Base-by-base conservation (phyloP, 2,797 vertebrate species). In the Eleutherodactylus coqui region DNA sequence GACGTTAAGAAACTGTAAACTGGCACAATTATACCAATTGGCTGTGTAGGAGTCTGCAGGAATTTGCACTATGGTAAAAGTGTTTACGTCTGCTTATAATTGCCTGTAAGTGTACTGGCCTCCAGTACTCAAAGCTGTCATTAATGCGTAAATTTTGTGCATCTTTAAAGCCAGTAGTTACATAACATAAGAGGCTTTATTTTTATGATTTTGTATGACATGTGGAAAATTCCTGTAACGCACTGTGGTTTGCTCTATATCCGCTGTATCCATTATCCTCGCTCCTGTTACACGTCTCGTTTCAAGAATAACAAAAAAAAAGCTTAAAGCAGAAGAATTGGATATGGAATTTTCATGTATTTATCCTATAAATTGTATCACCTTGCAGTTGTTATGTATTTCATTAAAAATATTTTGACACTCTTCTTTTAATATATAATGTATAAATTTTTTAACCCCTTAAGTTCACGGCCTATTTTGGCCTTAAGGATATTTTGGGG, bases 151-250 rank as follows among this genome's bases (percentile, higher is more conserved):
- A 34, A 58, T 58, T 3, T 24, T 19, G 19, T 24, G 5, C 38
- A 32, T 55, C 49, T 53, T 76, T 34, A 1, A 55, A 58, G 55
- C 77, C 53, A 60, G 38, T 9, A 19, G n/a, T 79, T 79, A 79
- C 77, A 45, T 79, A n/a, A 79, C 76, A 78, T 45, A 79, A 60
- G 27, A 45, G 77, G 49, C 51, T n/a, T 60, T 43, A 60, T 27
- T 64, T 58, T 60, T 80, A 80, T 64, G 58, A 80, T 64, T 80
- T 47, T 64, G 38, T 47, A 75, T 75, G 72, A 75, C 43, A n/a
- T 75, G 72, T 64, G 58, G 78, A 80, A 80, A 64, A 80, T 80
- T 80, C 58, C 58, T 32, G 78, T 80, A 64, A 80, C 5, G 38
- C 58, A 64, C 43, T 64, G 38, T 45, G 78, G 77, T 64, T 64